Base-by-base conservation (phyloP, 2,113 vertebrate genomes). In the Cinclus mexicanus region DNA sequence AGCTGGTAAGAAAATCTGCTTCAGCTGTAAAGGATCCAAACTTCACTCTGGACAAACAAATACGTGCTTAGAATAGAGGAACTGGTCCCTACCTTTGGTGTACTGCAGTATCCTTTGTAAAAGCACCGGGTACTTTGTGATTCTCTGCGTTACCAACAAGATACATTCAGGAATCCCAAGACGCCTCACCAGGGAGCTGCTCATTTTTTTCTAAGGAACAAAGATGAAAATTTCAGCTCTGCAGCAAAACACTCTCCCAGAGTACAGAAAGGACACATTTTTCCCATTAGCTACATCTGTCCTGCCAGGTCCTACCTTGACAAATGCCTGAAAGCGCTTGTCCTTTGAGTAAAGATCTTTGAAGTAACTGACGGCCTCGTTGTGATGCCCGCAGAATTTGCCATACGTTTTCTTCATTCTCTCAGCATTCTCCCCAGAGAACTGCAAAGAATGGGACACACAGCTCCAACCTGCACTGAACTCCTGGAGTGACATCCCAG, bases 91-190 rank as follows among this genome's bases (percentile, higher is more conserved):
- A 99, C 99, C 99, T 98, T 98, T 99, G 57, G 99, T 99, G 97
- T 99, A 98, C 83, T 99, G 99, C 49, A 99, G 94, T 94, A 99
- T 98, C 91, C 99, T 98, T 79, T 99, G 99, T 76, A 99, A 97
- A 80, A 99, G 95, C 61, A 99, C 99, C 0, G 99, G 99, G 93
- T 99, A 99, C 96, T 99, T 99, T 37, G 99, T 99, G 97, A 99
- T 99, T 92, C 99, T 98, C 97, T 99, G 99, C 15, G 99, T 99
- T 61, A 99, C 99, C 53, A 99, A 97, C 94, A 99, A 94, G 84
- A 99, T 99, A 97, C 99, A 99, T 93, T 99, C 99, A 28, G 99
- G 99, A 95, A 99, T 98, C 37, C 99, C 98, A 35, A 99, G 98
- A 18, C 99, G 97, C 52, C 99, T 98, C 67, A 99, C 99, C 12